Conservation (phyloP, 2,888 invertebrate species). For the Orchesellides sinensis region DNA sequence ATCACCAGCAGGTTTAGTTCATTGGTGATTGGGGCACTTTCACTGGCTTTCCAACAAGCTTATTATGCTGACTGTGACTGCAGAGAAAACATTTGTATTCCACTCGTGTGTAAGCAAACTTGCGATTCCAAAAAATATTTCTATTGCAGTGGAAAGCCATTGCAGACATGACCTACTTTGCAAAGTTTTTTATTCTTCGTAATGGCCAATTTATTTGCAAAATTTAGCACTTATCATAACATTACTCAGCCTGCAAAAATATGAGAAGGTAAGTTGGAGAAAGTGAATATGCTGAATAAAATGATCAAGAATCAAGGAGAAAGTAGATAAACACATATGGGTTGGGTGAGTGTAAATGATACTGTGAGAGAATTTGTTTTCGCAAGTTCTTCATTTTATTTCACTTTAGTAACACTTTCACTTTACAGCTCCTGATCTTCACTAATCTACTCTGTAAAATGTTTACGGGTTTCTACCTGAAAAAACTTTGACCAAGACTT, state of each 20-base stretch:
- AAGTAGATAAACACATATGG: background rate
- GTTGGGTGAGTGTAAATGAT: background rate
- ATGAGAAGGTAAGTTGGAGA: background rate
- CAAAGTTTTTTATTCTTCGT: conserved; percentile 36
- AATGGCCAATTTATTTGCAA: conserved; percentile 50
- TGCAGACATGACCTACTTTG: conserved; percentile 36
- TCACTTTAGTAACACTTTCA: background rate
- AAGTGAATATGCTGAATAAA: background rate
- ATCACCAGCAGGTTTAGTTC: background rate
- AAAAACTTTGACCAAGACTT: too few relatives aligned
- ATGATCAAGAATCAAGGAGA: background rate
- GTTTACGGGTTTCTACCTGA: too few relatives aligned
- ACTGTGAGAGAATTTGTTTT: background rate
- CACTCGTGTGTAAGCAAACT: background rate
- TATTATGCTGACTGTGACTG: background rate
- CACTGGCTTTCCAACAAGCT: background rate
- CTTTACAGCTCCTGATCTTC: background rate
- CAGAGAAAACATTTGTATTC: conserved; percentile 8
- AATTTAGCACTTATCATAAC: conserved; percentile 39
- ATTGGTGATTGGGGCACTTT: background rate
- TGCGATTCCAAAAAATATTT: background rate
- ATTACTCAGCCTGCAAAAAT: conserved; percentile 2
- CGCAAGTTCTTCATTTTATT: background rate
- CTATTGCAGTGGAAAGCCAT: conserved; percentile 10
- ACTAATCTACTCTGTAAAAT: too few relatives aligned